Percentiles rank a stretch among this genome's conserved stretches.
Conservation (phyloP, 2,797 vertebrate species). For the Knipowitschia caucasica region DNA sequence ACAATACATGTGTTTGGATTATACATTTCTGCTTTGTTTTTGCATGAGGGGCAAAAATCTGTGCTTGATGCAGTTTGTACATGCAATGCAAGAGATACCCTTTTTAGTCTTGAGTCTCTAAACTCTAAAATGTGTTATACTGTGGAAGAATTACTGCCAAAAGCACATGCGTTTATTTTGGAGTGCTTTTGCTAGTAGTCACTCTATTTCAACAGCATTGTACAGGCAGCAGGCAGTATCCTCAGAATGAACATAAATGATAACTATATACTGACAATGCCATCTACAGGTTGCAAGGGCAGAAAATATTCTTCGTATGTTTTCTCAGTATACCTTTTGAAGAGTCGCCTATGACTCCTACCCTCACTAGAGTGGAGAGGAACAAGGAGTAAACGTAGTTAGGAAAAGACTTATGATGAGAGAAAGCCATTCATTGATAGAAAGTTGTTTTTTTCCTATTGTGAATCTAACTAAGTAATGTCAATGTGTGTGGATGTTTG, state of each 20-base stretch:
- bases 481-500: too few species aligned
- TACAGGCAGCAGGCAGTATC: constrained; percentile 57
- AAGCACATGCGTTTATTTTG: constrained; percentile 2
- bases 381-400: constrained; percentile 64
- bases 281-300: constrained; percentile 69
- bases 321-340: constrained; percentile 91
- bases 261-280: constrained; percentile 54
- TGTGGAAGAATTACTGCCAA: background rate
- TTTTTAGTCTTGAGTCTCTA: background rate
- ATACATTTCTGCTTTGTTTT: too few species aligned
- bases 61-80: background rate
- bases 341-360: constrained; percentile 94
- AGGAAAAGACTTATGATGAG: constrained; percentile 28
- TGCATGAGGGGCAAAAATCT: too few species aligned
- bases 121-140: background rate
- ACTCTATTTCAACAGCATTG: constrained; percentile 30
- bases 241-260: constrained; percentile 1
- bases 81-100: background rate
- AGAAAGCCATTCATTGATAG: too few species aligned
- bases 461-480: too few species aligned
- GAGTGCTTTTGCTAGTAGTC: constrained; percentile 43
- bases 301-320: constrained; percentile 66
- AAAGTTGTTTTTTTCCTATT: too few species aligned
- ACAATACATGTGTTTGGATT: background rate
- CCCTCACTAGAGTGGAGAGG: constrained; percentile 85